These are phyloP conservation scores for Xenopus borealis DNA, from an alignment of 2,113 vertebrate genomes.

Conservation along the genomic window DNA sequence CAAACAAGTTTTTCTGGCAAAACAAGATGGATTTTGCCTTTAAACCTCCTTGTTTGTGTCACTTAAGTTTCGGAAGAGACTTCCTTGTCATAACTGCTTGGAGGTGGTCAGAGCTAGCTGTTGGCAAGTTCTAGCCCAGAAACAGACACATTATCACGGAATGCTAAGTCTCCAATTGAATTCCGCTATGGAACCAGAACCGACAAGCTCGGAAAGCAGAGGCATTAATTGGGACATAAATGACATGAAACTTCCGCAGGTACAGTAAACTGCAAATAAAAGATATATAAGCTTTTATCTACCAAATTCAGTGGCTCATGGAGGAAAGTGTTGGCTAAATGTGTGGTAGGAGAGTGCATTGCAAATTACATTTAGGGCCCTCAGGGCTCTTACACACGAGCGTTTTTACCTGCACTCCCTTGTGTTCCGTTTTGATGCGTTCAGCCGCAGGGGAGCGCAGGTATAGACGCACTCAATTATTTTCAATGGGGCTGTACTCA, in stretches of 20 bases:
- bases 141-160: background rate
- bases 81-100: slow-evolving; percentile 56
- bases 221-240: slow-evolving; percentile 73
- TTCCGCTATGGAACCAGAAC: slow-evolving; percentile 50
- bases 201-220: slow-evolving; percentile 45
- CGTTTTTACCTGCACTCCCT: too few relatives aligned
- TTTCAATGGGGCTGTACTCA: too few relatives aligned
- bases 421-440: too few relatives aligned
- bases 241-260: slow-evolving; percentile 74
- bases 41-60: slow-evolving; percentile 50
- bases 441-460: too few relatives aligned
- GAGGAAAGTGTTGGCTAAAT: too few relatives aligned
- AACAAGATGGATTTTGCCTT: slow-evolving; percentile 58
- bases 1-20: slow-evolving; percentile 64
- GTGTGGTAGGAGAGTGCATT: too few relatives aligned
- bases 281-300: background rate
- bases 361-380: too few relatives aligned
- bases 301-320: too few relatives aligned
- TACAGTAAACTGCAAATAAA: slow-evolving; percentile 58
- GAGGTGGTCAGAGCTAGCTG: slow-evolving; percentile 44
- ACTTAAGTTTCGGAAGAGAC: slow-evolving; percentile 56
- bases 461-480: too few relatives aligned
- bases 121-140: slow-evolving; percentile 42
- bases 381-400: too few relatives aligned
- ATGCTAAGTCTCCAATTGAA: slow-evolving; percentile 45